Percentiles rank a stretch among this genome's conserved stretches.
These are phyloP conservation scores for Solenodon paradoxus DNA, from an alignment of 2,113 vertebrate species.

Conservation along the genomic window DNA sequence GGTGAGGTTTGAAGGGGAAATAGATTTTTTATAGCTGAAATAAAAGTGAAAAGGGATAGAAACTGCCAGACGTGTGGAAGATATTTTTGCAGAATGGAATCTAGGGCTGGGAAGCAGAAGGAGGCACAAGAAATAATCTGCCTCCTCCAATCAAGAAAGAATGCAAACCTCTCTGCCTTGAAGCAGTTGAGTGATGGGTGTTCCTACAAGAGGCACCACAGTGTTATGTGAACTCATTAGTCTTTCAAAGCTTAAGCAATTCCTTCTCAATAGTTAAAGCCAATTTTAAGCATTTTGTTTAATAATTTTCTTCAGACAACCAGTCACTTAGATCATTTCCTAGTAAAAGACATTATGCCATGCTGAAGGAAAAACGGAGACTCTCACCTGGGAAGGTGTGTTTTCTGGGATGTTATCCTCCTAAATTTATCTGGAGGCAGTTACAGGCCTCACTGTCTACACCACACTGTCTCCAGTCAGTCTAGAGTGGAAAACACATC, in stretches of 20 bases:
- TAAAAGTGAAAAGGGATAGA: background rate
- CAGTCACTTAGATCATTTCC: constrained; percentile 56
- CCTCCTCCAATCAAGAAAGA: background rate
- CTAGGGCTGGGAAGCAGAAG: background rate
- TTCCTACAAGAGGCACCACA: background rate
- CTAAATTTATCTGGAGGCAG: background rate
- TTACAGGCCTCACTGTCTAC: background rate
- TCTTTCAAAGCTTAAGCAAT: background rate
- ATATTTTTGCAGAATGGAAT: background rate
- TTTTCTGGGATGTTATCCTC: background rate
- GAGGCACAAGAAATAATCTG: background rate
- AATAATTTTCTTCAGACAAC: constrained; percentile 55
- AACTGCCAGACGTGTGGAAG: background rate
- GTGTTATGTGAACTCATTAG: background rate
- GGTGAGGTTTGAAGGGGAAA: background rate
- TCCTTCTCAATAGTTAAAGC: constrained; percentile 22
- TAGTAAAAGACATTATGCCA: background rate
- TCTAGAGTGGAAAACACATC: background rate
- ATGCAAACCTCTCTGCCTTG: background rate
- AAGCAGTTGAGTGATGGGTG: fast-evolving
- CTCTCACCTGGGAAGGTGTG: background rate
- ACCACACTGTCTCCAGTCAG: background rate
- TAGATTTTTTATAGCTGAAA: background rate
- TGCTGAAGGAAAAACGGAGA: background rate
- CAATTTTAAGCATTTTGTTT: constrained; percentile 23